Evolutionary conservation across 2,888 invertebrate species (phyloP), one percentile per base, ranked within the genome.

Genomic region (Leucophora obtusa): DNA sequence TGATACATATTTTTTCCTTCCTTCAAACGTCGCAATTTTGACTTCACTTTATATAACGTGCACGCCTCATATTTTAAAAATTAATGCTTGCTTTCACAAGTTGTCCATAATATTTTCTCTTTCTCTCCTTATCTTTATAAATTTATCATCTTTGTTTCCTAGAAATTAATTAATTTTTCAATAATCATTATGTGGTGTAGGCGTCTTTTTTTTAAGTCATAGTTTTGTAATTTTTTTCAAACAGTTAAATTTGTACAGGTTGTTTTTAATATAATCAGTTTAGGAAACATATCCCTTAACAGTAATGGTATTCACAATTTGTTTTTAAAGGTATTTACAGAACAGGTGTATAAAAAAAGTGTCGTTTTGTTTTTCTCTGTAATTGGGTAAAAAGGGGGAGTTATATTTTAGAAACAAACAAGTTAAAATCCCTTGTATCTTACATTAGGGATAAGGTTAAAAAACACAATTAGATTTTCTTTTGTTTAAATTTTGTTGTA

Each of bases 191-290:
- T 54, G 17, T 58, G 35, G 47, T 60, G 56, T 35, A 51, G 53
- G 38, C 56, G 77, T 77, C 66, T 50, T 56, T 62, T 81, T 18
- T 43, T 77, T 62, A 33, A 66, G 81, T 81, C 81, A 56, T 33
- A n/a, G 43, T 69, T 77, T 33, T 69, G 18, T 24, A 21, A 21
- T 54, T 35, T 71, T 10, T 21, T 21, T 21, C 2, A 28, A 28
- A n/a, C 73, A 38, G 72, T 76, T 76, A 60, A 56, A 81, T 60
- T 73, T 81, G 81, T 81, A 81, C 81, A 81, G 60, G 76, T 50
- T 60, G 35, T 33, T 28, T 47, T 38, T 15, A n/a, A n/a, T n/a
- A n/a, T n/a, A 47, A 47, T n/a, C 43, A 50, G 59, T 74, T 74
- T 68, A 53, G 58, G 51, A 3, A 24, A 28, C 7, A 28, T 65